Conservation (phyloP, 2,797 vertebrate species). For the Premnoplex brunnescens region DNA sequence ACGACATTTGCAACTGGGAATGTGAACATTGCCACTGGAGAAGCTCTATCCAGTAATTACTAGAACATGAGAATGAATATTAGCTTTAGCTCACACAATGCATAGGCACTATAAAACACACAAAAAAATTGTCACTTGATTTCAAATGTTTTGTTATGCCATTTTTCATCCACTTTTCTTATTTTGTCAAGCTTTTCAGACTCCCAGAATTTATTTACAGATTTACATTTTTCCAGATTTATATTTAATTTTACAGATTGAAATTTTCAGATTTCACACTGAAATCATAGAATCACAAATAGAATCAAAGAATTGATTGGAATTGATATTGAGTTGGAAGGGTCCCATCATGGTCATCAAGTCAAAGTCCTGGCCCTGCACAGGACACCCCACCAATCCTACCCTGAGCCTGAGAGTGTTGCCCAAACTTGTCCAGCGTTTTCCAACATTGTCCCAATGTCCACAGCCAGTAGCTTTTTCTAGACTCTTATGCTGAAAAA, state of each 20-base stretch:
- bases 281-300: background rate
- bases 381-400: background rate
- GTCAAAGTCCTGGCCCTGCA: background rate
- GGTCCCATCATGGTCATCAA: no score
- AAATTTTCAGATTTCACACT: background rate
- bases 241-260: background rate
- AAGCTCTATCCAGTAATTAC: background rate
- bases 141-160: background rate
- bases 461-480: background rate
- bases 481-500: background rate
- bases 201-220: background rate
- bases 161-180: background rate
- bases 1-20: background rate
- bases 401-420: background rate
- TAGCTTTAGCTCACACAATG: background rate
- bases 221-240: background rate
- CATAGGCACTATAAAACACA: background rate
- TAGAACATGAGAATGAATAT: background rate
- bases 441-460: background rate
- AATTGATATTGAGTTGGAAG: background rate
- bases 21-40: background rate
- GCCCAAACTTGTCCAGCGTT: rapidly evolving
- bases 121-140: background rate
- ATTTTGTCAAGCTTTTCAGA: background rate
- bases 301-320: no score